Evolutionary conservation across 2,888 invertebrate genomes (phyloP).

Genomic region (Nebria salina): DNA sequence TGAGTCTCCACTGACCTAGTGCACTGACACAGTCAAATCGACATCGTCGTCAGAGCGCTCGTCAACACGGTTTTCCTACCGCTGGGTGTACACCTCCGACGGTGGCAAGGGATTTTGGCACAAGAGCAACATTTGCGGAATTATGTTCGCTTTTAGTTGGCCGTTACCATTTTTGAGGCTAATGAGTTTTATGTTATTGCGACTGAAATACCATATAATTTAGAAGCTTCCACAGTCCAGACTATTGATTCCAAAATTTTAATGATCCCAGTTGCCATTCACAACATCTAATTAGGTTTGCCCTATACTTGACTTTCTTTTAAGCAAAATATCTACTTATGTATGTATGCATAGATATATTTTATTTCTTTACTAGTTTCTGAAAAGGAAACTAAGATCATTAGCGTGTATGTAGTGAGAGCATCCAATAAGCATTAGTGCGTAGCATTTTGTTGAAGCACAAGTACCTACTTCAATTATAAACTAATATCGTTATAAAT

Average conservation of each 20-base stretch:
- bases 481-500: too few species aligned
- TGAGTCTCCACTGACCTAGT: slow-evolving; percentile 41
- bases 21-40: slow-evolving; percentile 27
- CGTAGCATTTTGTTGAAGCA: too few species aligned
- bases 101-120: slow-evolving; percentile 10
- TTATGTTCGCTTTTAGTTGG: not conserved
- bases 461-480: too few species aligned
- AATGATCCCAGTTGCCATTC: not conserved
- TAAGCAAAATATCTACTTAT: too few species aligned
- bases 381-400: too few species aligned
- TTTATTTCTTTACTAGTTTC: too few species aligned
- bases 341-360: too few species aligned
- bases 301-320: too few species aligned
- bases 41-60: not conserved
- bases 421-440: too few species aligned
- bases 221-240: not conserved
- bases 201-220: not conserved
- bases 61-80: not conserved
- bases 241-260: not conserved
- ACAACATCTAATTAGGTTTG: too few species aligned
- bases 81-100: not conserved
- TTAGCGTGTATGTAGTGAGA: too few species aligned
- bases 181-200: not conserved
- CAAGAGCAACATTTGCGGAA: slow-evolving; percentile 5
- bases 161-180: not conserved